Evolutionary conservation across 2,797 vertebrate genomes (phyloP).

Genomic region (Ciconia nigra): DNA sequence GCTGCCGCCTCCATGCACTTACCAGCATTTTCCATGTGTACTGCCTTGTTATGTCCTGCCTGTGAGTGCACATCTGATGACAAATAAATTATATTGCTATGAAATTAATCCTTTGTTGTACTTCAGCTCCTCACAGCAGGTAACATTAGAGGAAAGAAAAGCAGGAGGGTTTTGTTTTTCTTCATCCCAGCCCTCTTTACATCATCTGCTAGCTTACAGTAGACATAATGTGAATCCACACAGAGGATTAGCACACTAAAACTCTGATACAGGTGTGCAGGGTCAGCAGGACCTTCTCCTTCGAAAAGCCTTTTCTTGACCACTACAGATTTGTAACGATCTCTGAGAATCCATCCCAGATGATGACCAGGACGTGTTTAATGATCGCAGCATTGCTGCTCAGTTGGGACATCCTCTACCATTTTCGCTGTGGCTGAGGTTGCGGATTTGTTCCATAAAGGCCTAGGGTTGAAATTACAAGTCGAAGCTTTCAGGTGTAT

Average conservation of each 20-base stretch:
- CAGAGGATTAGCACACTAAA: not conserved
- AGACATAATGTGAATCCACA: not conserved
- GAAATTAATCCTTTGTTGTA: not conserved
- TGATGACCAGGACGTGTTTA: not conserved
- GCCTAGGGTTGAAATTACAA: not conserved
- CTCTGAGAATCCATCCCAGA: not conserved
- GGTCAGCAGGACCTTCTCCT: not conserved
- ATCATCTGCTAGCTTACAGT: not conserved
- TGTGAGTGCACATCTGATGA: not conserved
- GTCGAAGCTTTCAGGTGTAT: not conserved
- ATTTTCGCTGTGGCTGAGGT: not conserved
- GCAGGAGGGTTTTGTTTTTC: not conserved
- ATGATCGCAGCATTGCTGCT: not conserved
- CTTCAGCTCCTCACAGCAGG: not conserved
- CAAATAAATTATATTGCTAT: not conserved
- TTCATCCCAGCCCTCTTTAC: not conserved
- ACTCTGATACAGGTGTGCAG: not conserved
- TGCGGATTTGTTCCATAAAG: not conserved
- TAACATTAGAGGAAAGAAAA: not conserved
- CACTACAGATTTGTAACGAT: not conserved
- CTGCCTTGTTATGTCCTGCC: not conserved
- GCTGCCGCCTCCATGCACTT: not conserved
- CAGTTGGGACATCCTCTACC: not conserved
- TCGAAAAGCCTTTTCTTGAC: not conserved
- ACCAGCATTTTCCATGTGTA: not conserved